Evolutionary conservation across 2,113 vertebrate genomes (phyloP).

Genomic region (Callaeas wilsoni): DNA sequence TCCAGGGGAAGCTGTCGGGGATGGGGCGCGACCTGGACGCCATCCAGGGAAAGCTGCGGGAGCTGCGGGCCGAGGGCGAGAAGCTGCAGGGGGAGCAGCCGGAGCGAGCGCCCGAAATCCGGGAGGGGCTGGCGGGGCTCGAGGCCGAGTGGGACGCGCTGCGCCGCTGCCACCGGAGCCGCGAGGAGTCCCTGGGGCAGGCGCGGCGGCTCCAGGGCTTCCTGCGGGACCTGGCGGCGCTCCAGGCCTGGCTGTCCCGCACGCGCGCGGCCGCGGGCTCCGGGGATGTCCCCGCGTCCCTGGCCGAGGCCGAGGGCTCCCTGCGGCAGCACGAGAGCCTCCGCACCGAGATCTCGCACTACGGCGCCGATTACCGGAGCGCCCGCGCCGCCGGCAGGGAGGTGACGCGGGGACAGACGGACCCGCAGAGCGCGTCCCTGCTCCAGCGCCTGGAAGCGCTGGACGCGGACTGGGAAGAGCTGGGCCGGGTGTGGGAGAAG

Average conservation of each 20-base stretch:
- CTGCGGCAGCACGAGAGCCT: constrained; percentile 86
- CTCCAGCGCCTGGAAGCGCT: constrained; percentile 88
- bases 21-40: constrained; percentile 92
- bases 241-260: constrained; percentile 91
- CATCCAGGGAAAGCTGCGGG: constrained; percentile 86
- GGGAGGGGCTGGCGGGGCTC: constrained; percentile 72
- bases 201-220: constrained; percentile 90
- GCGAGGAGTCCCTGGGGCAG: constrained; percentile 89
- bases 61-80: constrained; percentile 78
- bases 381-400: constrained; percentile 84
- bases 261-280: constrained; percentile 89
- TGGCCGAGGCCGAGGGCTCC: constrained; percentile 84
- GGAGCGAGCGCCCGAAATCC: constrained; percentile 76
- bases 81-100: constrained; percentile 80
- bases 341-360: constrained; percentile 90
- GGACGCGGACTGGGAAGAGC: constrained; percentile 91
- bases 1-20: constrained; percentile 90
- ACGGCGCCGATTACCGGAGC: constrained; percentile 85
- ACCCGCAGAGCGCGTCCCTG: constrained; percentile 87
- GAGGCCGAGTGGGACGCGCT: constrained; percentile 88
- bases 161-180: constrained; percentile 79
- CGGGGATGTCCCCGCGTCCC: constrained; percentile 86
- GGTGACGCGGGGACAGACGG: constrained; percentile 86
- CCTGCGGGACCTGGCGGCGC: constrained; percentile 88
- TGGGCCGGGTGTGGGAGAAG: constrained; percentile 92